phyloP scores from a whole-genome alignment of 2,797 vertebrate species.

The Prunella strophiata region DNA sequence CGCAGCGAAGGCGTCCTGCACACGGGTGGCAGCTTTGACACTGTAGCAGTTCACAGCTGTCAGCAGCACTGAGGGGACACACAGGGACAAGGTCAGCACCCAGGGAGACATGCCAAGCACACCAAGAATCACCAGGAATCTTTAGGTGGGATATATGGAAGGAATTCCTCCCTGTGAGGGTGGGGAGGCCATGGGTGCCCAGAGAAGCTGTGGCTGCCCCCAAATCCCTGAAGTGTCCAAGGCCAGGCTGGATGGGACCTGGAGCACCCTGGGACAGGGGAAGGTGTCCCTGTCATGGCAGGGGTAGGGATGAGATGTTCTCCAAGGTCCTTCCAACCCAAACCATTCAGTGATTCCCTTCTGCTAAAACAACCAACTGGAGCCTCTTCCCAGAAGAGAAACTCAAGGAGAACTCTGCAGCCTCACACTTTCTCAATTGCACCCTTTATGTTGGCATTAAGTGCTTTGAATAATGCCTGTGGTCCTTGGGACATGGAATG shows the following conservation, averaged over 20 bases:
- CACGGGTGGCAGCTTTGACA: conserved; percentile 92
- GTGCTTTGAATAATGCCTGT: fast-evolving
- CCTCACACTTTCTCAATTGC: fast-evolving
- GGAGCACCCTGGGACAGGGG: fast-evolving
- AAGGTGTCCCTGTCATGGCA: neutral
- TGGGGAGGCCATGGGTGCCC: fast-evolving
- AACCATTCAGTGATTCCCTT: neutral
- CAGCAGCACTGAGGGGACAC: conserved; percentile 80
- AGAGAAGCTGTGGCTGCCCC: neutral
- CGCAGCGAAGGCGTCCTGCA: conserved; percentile 93
- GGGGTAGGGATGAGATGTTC: neutral
- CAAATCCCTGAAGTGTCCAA: neutral
- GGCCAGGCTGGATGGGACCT: neutral
- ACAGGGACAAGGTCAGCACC: neutral
- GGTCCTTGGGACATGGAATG: neutral
- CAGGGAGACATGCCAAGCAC: fast-evolving
- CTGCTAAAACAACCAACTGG: neutral
- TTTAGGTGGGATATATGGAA: fast-evolving
- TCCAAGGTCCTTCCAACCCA: neutral
- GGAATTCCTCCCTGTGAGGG: neutral
- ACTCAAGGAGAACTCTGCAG: neutral
- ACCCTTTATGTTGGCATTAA: neutral
- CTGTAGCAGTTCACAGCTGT: conserved; percentile 97
- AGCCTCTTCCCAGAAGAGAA: neutral
- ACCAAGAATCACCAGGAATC: fast-evolving